phyloP scores from a whole-genome alignment of 2,113 vertebrate genomes.

The Paradisaea rubra region DNA sequence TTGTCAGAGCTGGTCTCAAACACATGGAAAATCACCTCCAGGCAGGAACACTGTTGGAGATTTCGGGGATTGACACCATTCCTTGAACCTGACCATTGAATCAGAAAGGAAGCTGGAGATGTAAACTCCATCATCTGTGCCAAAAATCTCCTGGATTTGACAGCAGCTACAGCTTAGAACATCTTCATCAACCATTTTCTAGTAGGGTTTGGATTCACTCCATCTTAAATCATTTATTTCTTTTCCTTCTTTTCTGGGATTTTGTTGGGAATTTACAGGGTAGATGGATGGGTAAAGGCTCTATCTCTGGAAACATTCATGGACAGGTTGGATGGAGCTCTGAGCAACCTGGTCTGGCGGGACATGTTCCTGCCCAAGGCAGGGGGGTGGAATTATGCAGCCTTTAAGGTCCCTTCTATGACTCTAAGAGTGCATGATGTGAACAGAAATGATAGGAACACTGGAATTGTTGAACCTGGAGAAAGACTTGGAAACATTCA shows the following conservation, averaged over 20 bases:
- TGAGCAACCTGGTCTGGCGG: neutral
- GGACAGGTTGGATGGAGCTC: neutral
- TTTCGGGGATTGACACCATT: neutral
- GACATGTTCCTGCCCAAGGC: neutral
- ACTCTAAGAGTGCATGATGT: neutral
- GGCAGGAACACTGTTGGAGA: neutral
- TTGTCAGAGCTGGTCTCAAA: neutral
- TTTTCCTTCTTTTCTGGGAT: neutral
- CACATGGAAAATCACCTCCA: neutral
- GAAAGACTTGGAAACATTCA: neutral
- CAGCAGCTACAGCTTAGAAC: neutral
- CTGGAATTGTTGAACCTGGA: neutral
- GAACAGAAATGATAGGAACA: accelerated
- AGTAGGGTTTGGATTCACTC: neutral
- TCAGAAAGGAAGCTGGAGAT: neutral
- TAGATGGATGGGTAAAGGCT: neutral
- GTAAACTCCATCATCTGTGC: neutral
- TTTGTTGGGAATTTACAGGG: neutral
- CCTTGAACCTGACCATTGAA: neutral
- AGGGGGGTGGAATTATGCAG: neutral
- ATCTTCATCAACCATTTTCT: neutral
- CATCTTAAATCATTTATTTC: accelerated
- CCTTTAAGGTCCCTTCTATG: neutral
- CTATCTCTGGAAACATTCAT: neutral
- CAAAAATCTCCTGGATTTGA: neutral